A percentile compares a stretch with the other conserved stretches of the same genome.
Conservation (phyloP, 2,113 vertebrate genomes). For the Myrmophylax atrothorax region DNA sequence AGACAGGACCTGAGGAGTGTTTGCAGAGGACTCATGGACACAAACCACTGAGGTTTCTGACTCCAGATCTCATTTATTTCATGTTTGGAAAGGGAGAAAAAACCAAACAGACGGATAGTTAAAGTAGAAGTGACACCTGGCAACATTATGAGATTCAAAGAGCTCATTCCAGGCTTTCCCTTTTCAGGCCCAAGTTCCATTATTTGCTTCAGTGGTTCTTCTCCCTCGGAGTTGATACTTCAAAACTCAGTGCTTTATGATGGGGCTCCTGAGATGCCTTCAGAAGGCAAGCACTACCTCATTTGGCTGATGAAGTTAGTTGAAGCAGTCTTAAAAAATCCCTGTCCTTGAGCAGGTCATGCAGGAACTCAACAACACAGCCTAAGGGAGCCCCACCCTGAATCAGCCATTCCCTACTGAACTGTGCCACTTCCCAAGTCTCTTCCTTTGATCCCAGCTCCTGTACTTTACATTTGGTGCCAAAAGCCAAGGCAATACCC, state of each 20-base stretch:
- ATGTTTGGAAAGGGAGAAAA: neutral
- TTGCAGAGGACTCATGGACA: neutral
- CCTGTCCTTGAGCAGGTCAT: neutral
- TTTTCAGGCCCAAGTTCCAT: neutral
- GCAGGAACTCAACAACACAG: neutral
- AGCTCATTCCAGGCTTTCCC: neutral
- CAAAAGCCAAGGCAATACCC: neutral
- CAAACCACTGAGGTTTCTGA: neutral
- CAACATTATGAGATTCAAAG: neutral
- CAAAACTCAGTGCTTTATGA: neutral
- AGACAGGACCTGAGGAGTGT: neutral
- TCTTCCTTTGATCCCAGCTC: neutral
- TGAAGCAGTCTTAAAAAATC: neutral
- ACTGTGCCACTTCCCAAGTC: neutral
- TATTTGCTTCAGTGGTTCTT: neutral
- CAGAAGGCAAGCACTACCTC: neutral
- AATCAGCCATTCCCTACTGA: neutral
- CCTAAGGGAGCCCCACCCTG: neutral
- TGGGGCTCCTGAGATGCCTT: neutral
- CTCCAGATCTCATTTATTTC: neutral
- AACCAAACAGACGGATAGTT: rapidly evolving
- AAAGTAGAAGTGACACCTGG: neutral
- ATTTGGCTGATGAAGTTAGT: neutral
- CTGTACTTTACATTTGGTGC: neutral
- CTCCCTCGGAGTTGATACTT: neutral